Evolutionary conservation across 2,113 vertebrate genomes (phyloP).

Genomic region (Phoxinus phoxinus): DNA sequence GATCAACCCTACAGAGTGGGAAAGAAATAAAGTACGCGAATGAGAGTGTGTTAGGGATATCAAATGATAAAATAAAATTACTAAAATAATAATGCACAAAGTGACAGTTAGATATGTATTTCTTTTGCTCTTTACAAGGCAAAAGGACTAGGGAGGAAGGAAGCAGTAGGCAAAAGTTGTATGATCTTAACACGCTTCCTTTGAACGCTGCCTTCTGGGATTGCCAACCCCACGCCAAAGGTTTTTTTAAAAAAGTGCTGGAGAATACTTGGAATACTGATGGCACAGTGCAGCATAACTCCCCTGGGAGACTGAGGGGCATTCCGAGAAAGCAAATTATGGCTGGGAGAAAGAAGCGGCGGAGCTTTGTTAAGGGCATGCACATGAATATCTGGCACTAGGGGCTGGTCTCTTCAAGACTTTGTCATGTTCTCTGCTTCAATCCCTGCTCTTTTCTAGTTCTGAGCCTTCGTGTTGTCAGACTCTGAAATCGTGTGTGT

Average conservation of each 20-base stretch:
- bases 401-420: constrained; percentile 43
- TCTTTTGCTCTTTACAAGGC: constrained; percentile 64
- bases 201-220: constrained; percentile 78
- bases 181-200: constrained; percentile 77
- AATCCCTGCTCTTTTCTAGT: constrained; percentile 40
- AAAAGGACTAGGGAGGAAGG: constrained; percentile 47
- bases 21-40: not conserved
- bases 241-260: constrained; percentile 65
- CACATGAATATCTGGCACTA: constrained; percentile 64
- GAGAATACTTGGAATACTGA: constrained; percentile 81
- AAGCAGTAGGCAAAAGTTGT: constrained; percentile 68
- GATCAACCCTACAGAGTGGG: not conserved
- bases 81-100: constrained; percentile 28
- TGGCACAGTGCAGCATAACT: constrained; percentile 74
- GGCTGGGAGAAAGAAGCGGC: constrained; percentile 56
- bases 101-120: constrained; percentile 65
- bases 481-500: constrained; percentile 39
- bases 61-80: not conserved
- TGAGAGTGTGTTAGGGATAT: not conserved
- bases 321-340: constrained; percentile 74
- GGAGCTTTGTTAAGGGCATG: constrained; percentile 55
- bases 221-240: constrained; percentile 74
- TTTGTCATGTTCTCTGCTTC: constrained; percentile 54
- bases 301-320: constrained; percentile 71
- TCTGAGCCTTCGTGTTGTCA: constrained; percentile 53